A percentile compares a stretch with the other conserved stretches of the same genome.
phyloP scores from a whole-genome alignment of 2,113 vertebrate genomes.

The Polypterus senegalus region DNA sequence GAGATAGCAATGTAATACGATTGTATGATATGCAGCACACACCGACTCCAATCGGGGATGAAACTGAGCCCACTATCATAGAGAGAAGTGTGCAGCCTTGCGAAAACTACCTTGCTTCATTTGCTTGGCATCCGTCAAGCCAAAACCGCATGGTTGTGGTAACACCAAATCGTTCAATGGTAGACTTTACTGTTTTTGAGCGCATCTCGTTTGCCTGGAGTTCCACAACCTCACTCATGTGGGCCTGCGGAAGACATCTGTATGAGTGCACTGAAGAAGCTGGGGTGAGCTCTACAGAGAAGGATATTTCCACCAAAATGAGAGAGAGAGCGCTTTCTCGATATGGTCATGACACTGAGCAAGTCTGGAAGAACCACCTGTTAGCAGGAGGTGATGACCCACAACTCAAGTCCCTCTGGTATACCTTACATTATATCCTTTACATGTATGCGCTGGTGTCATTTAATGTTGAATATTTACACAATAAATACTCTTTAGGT shows the following conservation, averaged over 20 bases:
- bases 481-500: neutral
- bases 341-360: slow-evolving; percentile 87
- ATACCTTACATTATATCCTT: slow-evolving; percentile 97
- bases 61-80: slow-evolving; percentile 95
- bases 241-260: slow-evolving; percentile 89
- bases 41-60: slow-evolving; percentile 87
- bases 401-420: slow-evolving; percentile 92
- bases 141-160: slow-evolving; percentile 97
- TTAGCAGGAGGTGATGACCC: slow-evolving; percentile 80
- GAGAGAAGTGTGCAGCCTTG: slow-evolving; percentile 90
- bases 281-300: slow-evolving; percentile 53
- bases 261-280: slow-evolving; percentile 84
- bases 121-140: slow-evolving; percentile 90
- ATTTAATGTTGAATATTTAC: neutral
- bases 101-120: slow-evolving; percentile 82
- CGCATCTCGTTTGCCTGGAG: slow-evolving; percentile 95
- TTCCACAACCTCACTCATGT: slow-evolving; percentile 84
- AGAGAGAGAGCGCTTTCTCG: slow-evolving; percentile 78
- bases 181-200: slow-evolving; percentile 94
- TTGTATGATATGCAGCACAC: slow-evolving; percentile 98
- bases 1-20: slow-evolving; percentile 88
- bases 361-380: slow-evolving; percentile 88
- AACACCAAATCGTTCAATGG: slow-evolving; percentile 85
- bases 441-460: neutral
- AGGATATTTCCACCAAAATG: slow-evolving; percentile 94